A percentile compares a stretch with the other conserved stretches of the same genome.
Evolutionary conservation across 2,797 vertebrate species (phyloP).

Genomic region (Pteronotus mesoamericanus): DNA sequence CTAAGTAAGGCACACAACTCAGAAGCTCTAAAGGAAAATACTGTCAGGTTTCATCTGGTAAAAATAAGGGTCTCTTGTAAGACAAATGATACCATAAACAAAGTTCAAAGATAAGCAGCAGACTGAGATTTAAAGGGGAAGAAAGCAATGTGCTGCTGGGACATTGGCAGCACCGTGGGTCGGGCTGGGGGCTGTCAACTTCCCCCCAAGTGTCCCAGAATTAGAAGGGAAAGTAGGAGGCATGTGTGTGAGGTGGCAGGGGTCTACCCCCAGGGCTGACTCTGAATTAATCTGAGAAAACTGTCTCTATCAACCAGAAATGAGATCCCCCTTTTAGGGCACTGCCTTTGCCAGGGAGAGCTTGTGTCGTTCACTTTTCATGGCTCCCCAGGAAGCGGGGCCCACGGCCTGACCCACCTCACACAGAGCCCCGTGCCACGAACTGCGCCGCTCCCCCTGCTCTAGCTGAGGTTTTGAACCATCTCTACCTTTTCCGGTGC

Average conservation of each 20-base stretch:
- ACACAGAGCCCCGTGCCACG: rapidly evolving
- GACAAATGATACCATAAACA: not conserved
- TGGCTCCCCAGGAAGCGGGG: not conserved
- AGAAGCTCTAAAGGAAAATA: not conserved
- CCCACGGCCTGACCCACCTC: no score
- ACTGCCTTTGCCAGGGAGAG: not conserved
- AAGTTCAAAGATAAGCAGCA: not conserved
- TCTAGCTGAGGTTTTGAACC: no score
- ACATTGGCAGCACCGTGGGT: no score
- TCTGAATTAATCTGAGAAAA: not conserved
- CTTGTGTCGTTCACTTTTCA: not conserved
- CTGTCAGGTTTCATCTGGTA: not conserved
- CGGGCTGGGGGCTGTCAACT: no score
- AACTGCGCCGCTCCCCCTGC: no score
- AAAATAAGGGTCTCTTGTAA: not conserved
- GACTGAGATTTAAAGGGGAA: not conserved
- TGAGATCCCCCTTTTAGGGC: not conserved
- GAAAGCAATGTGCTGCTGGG: no score
- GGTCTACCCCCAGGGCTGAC: no score
- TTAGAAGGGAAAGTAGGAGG: not conserved
- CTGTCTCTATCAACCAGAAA: not conserved
- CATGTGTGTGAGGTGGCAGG: not conserved
- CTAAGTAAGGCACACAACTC: not conserved
- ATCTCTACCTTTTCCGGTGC: not conserved
- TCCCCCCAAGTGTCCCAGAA: not conserved